phyloP scores from a whole-genome alignment of 1,140 invertebrate species.

The Hydropsyche tenuis region DNA sequence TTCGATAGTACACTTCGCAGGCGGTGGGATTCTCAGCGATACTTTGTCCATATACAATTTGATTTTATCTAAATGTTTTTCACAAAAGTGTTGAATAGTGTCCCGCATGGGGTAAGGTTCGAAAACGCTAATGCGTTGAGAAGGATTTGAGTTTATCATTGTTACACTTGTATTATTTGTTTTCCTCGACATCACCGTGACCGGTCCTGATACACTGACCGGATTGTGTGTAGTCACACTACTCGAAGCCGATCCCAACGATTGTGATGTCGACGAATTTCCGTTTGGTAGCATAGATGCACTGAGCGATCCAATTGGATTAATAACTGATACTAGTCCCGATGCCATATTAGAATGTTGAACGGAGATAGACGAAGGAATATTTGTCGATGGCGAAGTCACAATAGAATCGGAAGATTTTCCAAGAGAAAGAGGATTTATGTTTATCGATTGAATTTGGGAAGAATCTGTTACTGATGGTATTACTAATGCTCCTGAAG shows the following conservation, averaged over 20 bases:
- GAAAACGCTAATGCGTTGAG: constrained; percentile 82
- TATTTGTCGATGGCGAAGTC: constrained; percentile 52
- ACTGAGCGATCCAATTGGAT: constrained; percentile 40
- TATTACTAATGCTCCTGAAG: constrained; percentile 43
- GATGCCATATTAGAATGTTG: constrained; percentile 57
- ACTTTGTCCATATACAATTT: constrained; percentile 90
- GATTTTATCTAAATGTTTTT: constrained; percentile 91
- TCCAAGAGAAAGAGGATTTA: constrained; percentile 55
- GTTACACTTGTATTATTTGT: constrained; percentile 75
- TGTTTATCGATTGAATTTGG: constrained; percentile 57
- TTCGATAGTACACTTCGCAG: constrained; percentile 90
- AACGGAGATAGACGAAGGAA: constrained; percentile 54
- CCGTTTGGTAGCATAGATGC: constrained; percentile 48
- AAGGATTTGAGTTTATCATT: constrained; percentile 69
- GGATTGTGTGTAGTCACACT: constrained; percentile 54
- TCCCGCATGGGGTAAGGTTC: constrained; percentile 87
- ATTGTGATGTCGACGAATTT: constrained; percentile 49
- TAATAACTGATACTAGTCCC: constrained; percentile 58
- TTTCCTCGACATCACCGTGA: constrained; percentile 68
- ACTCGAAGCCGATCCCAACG: constrained; percentile 52
- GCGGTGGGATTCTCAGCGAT: constrained; percentile 82
- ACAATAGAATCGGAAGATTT: constrained; percentile 57
- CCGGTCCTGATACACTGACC: constrained; percentile 64
- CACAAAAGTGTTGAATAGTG: constrained; percentile 92
- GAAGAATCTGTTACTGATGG: constrained; percentile 47